Evolutionary conservation across 2,888 invertebrate species (phyloP).

Genomic region (Caenorhabditis drosophilae): DNA sequence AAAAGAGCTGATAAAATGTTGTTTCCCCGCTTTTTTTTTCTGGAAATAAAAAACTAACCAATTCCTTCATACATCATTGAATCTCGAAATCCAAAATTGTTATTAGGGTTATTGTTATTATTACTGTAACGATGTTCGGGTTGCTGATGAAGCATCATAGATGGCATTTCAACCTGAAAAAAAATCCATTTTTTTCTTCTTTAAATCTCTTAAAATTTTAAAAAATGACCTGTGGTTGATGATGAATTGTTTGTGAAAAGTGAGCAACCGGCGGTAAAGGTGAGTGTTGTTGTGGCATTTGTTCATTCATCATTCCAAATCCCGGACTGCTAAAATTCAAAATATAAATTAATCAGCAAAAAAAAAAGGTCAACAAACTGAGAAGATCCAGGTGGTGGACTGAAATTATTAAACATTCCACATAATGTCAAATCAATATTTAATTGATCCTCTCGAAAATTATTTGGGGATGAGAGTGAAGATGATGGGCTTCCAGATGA

Average conservation of each 20-base stretch:
- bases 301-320: constrained; percentile 28
- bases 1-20: too few relatives aligned
- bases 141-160: background rate
- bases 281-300: constrained; percentile 24
- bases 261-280: constrained; percentile 46
- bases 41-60: constrained; percentile 14
- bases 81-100: constrained; percentile 20
- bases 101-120: background rate
- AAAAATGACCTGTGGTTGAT: constrained; percentile 13
- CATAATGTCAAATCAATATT: constrained; percentile 42
- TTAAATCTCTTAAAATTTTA: background rate
- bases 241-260: constrained; percentile 41
- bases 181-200: background rate
- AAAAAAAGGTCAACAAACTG: constrained; percentile 30
- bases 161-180: background rate
- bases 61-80: constrained; percentile 31
- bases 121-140: background rate
- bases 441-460: constrained; percentile 49
- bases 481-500: constrained; percentile 54
- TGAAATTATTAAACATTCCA: constrained; percentile 35
- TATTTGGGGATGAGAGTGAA: constrained; percentile 48
- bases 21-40: too few relatives aligned
- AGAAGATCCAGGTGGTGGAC: constrained; percentile 41
- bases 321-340: constrained; percentile 18
- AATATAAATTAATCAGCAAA: background rate